Conservation (phyloP, 2,797 vertebrate species). For the Spondyliosoma cantharus region DNA sequence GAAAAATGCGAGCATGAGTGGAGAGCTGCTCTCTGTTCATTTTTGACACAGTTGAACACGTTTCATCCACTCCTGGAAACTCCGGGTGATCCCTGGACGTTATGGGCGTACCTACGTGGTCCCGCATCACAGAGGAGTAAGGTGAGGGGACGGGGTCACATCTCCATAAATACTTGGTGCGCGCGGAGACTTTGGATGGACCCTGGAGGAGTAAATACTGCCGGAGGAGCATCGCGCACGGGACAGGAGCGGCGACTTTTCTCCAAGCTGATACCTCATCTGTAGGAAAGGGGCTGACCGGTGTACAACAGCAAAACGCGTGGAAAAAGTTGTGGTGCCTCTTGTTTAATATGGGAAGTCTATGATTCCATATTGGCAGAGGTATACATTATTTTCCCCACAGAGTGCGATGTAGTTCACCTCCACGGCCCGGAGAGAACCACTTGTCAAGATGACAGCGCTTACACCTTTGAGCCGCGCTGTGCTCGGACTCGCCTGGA, state of each 20-base stretch:
- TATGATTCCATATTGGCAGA: conserved; percentile 57
- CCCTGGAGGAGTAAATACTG: conserved; percentile 60
- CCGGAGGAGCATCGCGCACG: conserved; percentile 44
- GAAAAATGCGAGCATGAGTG: conserved; percentile 63
- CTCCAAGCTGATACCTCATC: conserved; percentile 59
- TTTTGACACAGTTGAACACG: conserved; percentile 62
- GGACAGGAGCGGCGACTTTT: conserved; percentile 58
- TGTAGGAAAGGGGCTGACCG: conserved; percentile 15
- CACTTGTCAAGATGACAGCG: conserved; percentile 78
- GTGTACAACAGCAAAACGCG: not conserved
- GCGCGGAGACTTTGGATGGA: conserved; percentile 71
- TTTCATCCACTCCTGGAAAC: conserved; percentile 67
- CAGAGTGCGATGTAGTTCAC: conserved; percentile 76
- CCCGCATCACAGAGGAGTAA: conserved; percentile 74
- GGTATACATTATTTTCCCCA: conserved; percentile 24
- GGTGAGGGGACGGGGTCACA: conserved; percentile 77
- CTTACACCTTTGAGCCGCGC: conserved; percentile 83
- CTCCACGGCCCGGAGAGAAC: conserved; percentile 62
- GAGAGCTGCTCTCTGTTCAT: conserved; percentile 37
- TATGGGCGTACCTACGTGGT: conserved; percentile 78
- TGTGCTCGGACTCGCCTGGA: conserved; percentile 91
- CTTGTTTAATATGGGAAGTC: conserved; percentile 58
- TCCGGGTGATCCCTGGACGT: conserved; percentile 58
- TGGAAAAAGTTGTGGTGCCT: conserved; percentile 42
- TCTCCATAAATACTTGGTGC: conserved; percentile 76